Base-by-base conservation (phyloP, 1,140 invertebrate genomes). In the Lepidurus couesii region DNA sequence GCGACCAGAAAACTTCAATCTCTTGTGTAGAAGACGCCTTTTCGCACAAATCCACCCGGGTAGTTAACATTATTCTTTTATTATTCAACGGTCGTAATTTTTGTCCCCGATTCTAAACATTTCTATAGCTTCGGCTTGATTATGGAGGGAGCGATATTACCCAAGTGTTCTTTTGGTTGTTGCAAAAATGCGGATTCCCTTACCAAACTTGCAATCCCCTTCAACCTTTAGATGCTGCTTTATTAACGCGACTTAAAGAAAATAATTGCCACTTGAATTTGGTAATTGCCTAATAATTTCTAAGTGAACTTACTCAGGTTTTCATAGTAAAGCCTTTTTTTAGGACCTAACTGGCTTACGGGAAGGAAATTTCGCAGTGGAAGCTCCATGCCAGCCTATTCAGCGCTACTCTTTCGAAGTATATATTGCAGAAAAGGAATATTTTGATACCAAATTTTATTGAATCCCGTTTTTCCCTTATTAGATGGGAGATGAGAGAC, bases 11-110 rank as follows among this genome's bases (percentile, higher is more conserved):
- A 87, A 97, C 94, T 1, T 94, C 95, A 0, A 91, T 98, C 16
- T 96, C 94, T 11, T 98, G 96, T 87, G 95, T 98, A 4, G 96
- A 98, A 86, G 96, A 98, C 88, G 95, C 95, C 13, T 94, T 98
- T 77, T 97, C 95, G 75, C 93, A 96, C 82, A 90, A 92, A 83
- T 92, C 92, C 76, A 96, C 95, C 0, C 88, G 95, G 83, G 89
- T 94, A 81, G 81, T 85, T 79, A 42, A 74, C 21, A 26, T 76
- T 79, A 43, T 74, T 79, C 13, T 74, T 73, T 16, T 7, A 45
- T n/a, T 80, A 5, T 21, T 80, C 13, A 80, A 73, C 16, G 1
- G n/a, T 80, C 16, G 43, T 74, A 75, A 77, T 24, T 47, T 77
- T 44, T 24, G 21, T 11, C 34, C 7, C 45, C 7, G 26, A 26